Percentiles rank a stretch among this genome's conserved stretches.
These are phyloP conservation scores for Drosophila borborema DNA, from an alignment of 2,888 invertebrate genomes.

Conservation along the genomic window DNA sequence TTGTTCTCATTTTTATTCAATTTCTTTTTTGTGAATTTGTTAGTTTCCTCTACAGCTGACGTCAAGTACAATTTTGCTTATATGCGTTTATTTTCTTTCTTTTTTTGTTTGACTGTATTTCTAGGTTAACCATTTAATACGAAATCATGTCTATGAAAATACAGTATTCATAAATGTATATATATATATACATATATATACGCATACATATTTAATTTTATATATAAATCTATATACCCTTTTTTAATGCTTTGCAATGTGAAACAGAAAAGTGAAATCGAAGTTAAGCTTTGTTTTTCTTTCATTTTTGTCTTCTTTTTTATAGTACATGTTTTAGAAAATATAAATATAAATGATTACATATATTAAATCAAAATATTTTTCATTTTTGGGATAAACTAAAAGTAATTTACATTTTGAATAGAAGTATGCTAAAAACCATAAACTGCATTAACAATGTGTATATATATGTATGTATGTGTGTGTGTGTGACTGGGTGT, in stretches of 20 bases:
- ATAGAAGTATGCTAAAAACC: conserved; percentile 37
- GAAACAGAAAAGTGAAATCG: conserved; percentile 30
- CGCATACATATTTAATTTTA: conserved; percentile 34
- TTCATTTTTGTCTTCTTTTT: conserved; percentile 24
- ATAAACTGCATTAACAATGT: conserved; percentile 52
- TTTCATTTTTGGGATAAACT: conserved; percentile 12
- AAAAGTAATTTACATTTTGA: conserved; percentile 45
- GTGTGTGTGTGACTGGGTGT: conserved; percentile 6
- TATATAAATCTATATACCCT: conserved; percentile 67
- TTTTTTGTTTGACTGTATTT: conserved; percentile 50
- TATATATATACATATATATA: conserved; percentile 36
- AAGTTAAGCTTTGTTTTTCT: conserved; percentile 35
- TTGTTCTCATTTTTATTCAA: conserved; percentile 26
- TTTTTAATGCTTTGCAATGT: conserved; percentile 66
- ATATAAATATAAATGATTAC: conserved; percentile 47
- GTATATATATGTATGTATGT: conserved; percentile 18
- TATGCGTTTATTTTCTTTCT: conserved; percentile 45
- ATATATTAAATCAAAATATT: conserved; percentile 29
- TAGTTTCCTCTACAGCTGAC: conserved; percentile 69
- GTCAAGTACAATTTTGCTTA: conserved; percentile 72
- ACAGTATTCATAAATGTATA: conserved; percentile 62
- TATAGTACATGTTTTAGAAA: conserved; percentile 56
- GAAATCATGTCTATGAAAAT: conserved; percentile 73
- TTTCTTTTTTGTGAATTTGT: conserved; percentile 32
- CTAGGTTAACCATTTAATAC: conserved; percentile 75